Base-by-base conservation (phyloP, 1,140 invertebrate genomes). In the Odontomachus brunneus region DNA sequence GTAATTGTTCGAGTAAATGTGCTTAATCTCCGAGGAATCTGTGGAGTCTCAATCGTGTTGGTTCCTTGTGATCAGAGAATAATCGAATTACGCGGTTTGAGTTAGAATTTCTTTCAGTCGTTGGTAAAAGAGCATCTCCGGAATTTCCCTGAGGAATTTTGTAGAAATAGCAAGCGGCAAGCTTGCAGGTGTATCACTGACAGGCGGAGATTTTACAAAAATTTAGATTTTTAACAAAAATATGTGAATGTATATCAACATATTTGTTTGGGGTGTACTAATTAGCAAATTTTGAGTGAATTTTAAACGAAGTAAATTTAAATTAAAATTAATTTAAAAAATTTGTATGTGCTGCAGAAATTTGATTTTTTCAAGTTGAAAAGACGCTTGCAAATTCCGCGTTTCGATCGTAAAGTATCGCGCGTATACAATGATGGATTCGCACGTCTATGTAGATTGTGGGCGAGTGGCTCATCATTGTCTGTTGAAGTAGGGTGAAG, bases 1-100 rank as follows among this genome's bases (percentile, higher is more conserved):
- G 15, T 69, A 51, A 26, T 48, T n/a, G 53, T 51, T 24, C 62
- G 66, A 67, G 84, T 66, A 75, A 84, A 65, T 74, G 53, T 62
- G 44, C 57, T 86, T 83, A 74, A 83, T 87, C 84, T 75, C 67
- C 55, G 80, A 83, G 84, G 75, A 83, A 85, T 62, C 75, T 38
- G 53, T 22, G 38, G 4, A 44, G 53, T 22, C 38, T 62, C 63
- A 24, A 62, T 55, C 65, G 65, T 71, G 80, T 53, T 72, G 60
- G n/a, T 53, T 57, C 62, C 48, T 62, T 85, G 78, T 19, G 71
- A 82, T 82, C 62, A 48, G 24, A 2, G 53, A 62, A 59, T 74
- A 76, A 86, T 84, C 53, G 63, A 71, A 86, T 67, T 48, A 26
- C 63, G 82, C 57, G 69, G 60, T 76, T 73, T 62, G 44, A 49